A percentile compares a stretch with the other conserved stretches of the same genome.
Evolutionary conservation across 2,888 invertebrate genomes (phyloP).

Genomic region (Lasiommata megera): DNA sequence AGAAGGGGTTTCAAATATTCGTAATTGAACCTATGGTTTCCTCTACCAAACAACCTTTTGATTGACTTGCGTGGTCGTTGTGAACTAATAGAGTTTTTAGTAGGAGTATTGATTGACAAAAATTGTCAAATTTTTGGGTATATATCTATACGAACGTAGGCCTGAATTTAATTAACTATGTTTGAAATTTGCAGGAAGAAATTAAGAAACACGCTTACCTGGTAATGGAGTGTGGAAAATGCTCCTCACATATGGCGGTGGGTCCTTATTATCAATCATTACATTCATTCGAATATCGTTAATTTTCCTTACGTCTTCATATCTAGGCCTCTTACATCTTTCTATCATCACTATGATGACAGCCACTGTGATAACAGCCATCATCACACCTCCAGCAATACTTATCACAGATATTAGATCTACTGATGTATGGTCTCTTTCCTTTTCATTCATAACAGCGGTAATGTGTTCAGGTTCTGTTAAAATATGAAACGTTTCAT

Average conservation of each 20-base stretch:
- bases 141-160: too few species aligned
- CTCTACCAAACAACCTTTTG: too few species aligned
- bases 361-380: slow-evolving; percentile 75
- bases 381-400: slow-evolving; percentile 76
- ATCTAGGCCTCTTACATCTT: slow-evolving; percentile 64
- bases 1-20: too few species aligned
- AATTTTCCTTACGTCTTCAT: slow-evolving; percentile 66
- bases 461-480: slow-evolving; percentile 80
- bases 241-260: slow-evolving; percentile 78
- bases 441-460: slow-evolving; percentile 73
- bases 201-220: slow-evolving; percentile 51
- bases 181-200: too few species aligned
- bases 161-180: too few species aligned
- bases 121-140: too few species aligned
- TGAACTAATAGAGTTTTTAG: too few species aligned
- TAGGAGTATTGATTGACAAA: too few species aligned
- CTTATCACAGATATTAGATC: slow-evolving; percentile 75
- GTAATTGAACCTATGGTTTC: too few species aligned
- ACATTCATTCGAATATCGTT: slow-evolving; percentile 74
- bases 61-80: too few species aligned
- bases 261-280: slow-evolving; percentile 68
- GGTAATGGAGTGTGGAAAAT: slow-evolving; percentile 81
- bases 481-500: slow-evolving; percentile 78
- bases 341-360: slow-evolving; percentile 75
- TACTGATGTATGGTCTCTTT: slow-evolving; percentile 59